Base-by-base conservation (phyloP, 2,113 vertebrate genomes). In the Pygoscelis adeliae region DNA sequence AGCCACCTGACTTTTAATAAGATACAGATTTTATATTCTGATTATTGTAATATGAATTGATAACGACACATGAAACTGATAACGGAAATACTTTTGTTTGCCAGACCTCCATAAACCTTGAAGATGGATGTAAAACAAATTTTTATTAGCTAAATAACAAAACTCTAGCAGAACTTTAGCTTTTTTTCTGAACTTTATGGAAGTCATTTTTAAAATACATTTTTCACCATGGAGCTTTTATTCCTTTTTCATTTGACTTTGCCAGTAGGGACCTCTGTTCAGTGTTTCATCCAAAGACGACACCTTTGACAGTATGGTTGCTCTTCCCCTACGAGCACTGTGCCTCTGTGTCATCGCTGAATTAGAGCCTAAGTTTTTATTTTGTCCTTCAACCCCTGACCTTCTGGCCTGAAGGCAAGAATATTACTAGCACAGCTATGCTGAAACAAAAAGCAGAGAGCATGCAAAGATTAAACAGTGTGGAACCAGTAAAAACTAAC, bases 181-280 rank as follows among this genome's bases (percentile, higher is more conserved):
- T 91, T 73, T 29, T 49, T 67, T 91, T 85, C 59, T 84, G 61
- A 86, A 47, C 30, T 67, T n/a, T 5, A 1, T 3, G 7, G 44
- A 78, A 96, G 62, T 58, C 2, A 23, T 73, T 94, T 96, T 77
- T n/a, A n/a, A 74, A 86, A n/a, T 9, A 9, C 10, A 25, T 89
- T 95, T 83, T 86, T 86, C 8, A 4, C 55, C 27, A 34, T 58
- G 32, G 27, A 93, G 66, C 59, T 90, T 85, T 92, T 36, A 76
- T 87, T 88, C 22, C 36, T 90, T 97, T 96, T 94, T 93, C 82
- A 90, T 96, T 95, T 96, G 96, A 96, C 94, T 95, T 98, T 97
- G 96, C 96, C 95, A 82, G 79, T 63, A 95, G 95, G 92, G 79
- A 92, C 92, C 94, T 97, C 89, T 91, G 67, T 61, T 86, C 78